Conservation (phyloP, 1,140 invertebrate species). For the Sinella curviseta region DNA sequence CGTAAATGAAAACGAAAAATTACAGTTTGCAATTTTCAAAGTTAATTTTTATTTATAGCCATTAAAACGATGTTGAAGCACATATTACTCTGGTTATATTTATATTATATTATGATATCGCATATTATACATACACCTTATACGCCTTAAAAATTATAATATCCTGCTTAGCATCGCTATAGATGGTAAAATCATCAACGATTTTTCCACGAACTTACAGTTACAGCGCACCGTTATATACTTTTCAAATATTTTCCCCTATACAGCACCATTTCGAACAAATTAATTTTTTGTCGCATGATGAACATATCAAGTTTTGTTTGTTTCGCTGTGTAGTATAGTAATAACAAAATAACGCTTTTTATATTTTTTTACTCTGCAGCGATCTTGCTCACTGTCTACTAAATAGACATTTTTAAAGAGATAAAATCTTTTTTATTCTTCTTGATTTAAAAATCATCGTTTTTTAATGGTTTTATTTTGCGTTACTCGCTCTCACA, state of each 20-base stretch:
- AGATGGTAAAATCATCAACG: constrained; percentile 1
- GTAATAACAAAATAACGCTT: constrained; percentile 13
- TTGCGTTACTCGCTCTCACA: neutral
- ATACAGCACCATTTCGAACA: constrained; percentile 21
- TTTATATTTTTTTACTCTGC: neutral
- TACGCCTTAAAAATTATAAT: neutral
- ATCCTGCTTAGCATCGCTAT: no score
- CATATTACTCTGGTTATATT: constrained; percentile 12
- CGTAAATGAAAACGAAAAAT: no score
- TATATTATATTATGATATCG: neutral
- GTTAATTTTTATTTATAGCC: neutral
- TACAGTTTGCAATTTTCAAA: no score
- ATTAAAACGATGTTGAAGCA: constrained; percentile 19
- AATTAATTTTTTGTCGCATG: constrained; percentile 15
- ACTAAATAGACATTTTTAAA: neutral
- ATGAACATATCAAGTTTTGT: constrained; percentile 7
- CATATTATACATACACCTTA: neutral
- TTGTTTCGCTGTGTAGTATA: neutral
- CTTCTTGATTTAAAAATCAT: neutral
- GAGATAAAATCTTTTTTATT: neutral
- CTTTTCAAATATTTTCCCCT: neutral
- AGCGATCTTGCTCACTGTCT: neutral
- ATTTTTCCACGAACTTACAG: neutral
- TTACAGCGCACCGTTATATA: neutral
- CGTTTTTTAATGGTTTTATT: neutral